A percentile compares a stretch with the other conserved stretches of the same genome.
Conservation (phyloP, 35 echinoderm and acorn worm species). For the Nesometra sesokonis region DNA sequence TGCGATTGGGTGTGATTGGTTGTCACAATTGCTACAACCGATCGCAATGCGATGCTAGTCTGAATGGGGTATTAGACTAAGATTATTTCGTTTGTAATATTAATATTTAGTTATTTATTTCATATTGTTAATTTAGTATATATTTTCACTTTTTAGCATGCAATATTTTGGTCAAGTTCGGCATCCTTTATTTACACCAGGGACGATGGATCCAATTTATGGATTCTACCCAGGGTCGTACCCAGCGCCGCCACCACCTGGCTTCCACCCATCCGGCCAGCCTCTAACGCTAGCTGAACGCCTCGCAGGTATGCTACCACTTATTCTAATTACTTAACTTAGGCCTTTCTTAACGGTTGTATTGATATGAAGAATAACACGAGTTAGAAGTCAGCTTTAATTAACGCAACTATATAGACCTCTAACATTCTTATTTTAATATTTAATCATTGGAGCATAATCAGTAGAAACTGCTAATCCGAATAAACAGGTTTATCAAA, state of each 20-base stretch:
- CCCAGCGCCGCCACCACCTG: conserved; percentile 21
- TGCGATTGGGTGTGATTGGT: too few species aligned
- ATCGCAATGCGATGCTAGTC: too few species aligned
- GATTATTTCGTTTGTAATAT: too few species aligned
- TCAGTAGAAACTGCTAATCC: not conserved
- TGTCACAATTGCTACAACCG: too few species aligned
- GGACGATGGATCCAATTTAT: not conserved
- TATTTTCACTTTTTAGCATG: not conserved
- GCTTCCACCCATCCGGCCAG: conserved; percentile 85
- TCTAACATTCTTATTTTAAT: not conserved
- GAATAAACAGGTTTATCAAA: not conserved
- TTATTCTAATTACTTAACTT: not conserved
- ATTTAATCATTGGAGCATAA: not conserved
- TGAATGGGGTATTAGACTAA: too few species aligned
- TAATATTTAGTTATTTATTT: too few species aligned
- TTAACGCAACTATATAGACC: not conserved
- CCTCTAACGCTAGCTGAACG: conserved; percentile 90
- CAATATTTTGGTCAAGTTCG: not conserved
- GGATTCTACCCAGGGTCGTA: not conserved
- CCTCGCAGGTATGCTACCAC: conserved; percentile 59
- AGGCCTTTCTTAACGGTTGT: not conserved
- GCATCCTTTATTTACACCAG: not conserved
- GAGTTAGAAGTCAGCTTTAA: not conserved
- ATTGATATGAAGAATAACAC: not conserved
- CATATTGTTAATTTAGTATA: not conserved